Evolutionary conservation across 2,113 vertebrate genomes (phyloP).

Genomic region (Mobula hypostoma): DNA sequence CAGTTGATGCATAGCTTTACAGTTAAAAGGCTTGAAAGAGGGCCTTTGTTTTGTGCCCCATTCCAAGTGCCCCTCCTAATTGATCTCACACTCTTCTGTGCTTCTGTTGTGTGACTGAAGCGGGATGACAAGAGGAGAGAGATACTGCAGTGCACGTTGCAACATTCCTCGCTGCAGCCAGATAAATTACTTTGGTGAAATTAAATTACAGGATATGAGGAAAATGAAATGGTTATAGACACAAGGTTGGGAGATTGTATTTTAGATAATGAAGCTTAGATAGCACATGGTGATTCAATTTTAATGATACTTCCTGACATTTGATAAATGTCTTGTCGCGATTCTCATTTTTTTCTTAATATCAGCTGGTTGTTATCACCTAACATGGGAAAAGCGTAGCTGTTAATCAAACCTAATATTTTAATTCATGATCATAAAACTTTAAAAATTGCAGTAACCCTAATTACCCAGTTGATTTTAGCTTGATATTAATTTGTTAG

Average conservation of each 20-base stretch:
- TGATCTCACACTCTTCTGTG: not conserved
- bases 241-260: constrained; percentile 19
- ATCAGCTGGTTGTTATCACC: constrained; percentile 1
- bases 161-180: not conserved
- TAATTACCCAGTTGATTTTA: not conserved
- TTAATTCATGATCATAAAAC: not conserved
- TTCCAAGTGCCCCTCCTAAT: not conserved
- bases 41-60: not conserved
- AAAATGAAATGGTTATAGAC: constrained; percentile 8
- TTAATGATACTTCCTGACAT: not conserved
- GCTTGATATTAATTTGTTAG: not conserved
- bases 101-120: not conserved
- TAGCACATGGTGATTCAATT: not conserved
- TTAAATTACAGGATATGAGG: constrained; percentile 23
- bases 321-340: constrained; percentile 9
- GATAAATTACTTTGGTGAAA: constrained; percentile 20
- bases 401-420: constrained; percentile 25
- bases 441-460: not conserved
- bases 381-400: not conserved
- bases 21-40: not conserved
- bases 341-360: not conserved
- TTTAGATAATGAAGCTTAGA: constrained; percentile 9
- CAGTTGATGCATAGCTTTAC: too few relatives aligned
- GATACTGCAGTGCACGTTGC: not conserved
- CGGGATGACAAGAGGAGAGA: not conserved